Evolutionary conservation across 2,113 vertebrate species (phyloP).

Genomic region (Gadus macrocephalus): DNA sequence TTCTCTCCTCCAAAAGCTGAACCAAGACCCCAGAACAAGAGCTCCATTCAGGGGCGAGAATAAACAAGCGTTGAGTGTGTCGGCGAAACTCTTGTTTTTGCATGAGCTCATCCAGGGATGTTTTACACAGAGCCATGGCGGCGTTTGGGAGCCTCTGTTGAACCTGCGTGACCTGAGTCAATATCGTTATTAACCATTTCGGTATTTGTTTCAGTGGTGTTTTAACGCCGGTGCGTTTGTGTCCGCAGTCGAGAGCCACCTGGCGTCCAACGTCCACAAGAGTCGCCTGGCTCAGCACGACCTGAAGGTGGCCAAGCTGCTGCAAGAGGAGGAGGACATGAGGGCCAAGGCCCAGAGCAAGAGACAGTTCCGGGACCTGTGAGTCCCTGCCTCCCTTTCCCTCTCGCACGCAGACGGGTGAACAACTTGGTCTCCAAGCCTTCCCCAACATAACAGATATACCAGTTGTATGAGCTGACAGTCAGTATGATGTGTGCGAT

Average conservation of each 20-base stretch:
- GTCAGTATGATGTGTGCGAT: no score
- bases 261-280: slow-evolving; percentile 92
- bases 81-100: no score
- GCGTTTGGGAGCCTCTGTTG: not conserved
- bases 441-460: no score
- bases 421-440: no score
- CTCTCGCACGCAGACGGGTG: no score
- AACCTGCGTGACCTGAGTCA: not conserved
- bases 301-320: slow-evolving; percentile 87
- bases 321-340: slow-evolving; percentile 91
- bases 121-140: no score
- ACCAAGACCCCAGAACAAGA: slow-evolving; percentile 9
- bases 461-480: no score
- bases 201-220: not conserved
- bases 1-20: slow-evolving; percentile 9
- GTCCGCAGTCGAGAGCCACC: slow-evolving; percentile 88
- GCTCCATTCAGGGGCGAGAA: not conserved
- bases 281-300: slow-evolving; percentile 92
- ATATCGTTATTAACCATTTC: not conserved
- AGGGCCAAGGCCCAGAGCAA: slow-evolving; percentile 80
- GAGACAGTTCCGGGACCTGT: slow-evolving; percentile 81
- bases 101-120: no score
- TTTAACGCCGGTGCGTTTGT: slow-evolving; percentile 29
- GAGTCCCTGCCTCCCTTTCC: slow-evolving; percentile 48
- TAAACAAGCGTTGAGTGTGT: not conserved